Evolutionary conservation across 2,888 invertebrate species (phyloP).

Genomic region (Limenitis camilla): DNA sequence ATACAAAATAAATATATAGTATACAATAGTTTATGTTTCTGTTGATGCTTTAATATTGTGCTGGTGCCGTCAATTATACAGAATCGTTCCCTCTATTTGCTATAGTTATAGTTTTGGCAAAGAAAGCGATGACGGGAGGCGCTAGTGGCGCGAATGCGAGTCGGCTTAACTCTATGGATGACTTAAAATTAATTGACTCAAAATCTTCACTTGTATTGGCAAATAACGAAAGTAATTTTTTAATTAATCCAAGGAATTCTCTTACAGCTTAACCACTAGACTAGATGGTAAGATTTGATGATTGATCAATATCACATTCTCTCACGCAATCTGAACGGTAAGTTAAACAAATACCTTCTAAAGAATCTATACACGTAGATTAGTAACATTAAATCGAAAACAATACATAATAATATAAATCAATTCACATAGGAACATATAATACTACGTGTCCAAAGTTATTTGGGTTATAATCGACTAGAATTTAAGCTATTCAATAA

Average conservation of each 20-base stretch:
- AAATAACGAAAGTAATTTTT: constrained; percentile 36
- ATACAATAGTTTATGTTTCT: constrained; percentile 35
- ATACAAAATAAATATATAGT: constrained; percentile 43
- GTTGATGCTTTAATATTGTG: constrained; percentile 46
- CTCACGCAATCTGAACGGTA: constrained; percentile 50
- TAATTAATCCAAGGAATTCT: constrained; percentile 32
- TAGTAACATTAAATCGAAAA: constrained; percentile 35
- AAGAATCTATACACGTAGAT: constrained; percentile 50
- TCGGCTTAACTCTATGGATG: constrained; percentile 64
- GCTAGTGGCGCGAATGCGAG: constrained; percentile 38
- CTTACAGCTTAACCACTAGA: constrained; percentile 42
- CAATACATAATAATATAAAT: constrained; percentile 32
- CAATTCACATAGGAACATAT: constrained; percentile 58
- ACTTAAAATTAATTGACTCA: constrained; percentile 73
- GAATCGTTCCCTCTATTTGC: constrained; percentile 42
- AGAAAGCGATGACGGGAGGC: constrained; percentile 54
- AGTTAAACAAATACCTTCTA: constrained; percentile 42
- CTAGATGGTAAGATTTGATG: constrained; percentile 55
- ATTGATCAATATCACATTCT: constrained; percentile 54
- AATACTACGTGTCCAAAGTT: constrained; percentile 46
- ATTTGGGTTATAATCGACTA: constrained; percentile 67
- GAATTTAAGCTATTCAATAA: constrained; percentile 44
- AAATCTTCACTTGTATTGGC: constrained; percentile 53
- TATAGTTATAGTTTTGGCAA: constrained; percentile 55
- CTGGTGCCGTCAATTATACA: constrained; percentile 54